A percentile compares a stretch with the other conserved stretches of the same genome.
phyloP scores from a whole-genome alignment of 1,140 invertebrate species.

The Caerostris extrusa region DNA sequence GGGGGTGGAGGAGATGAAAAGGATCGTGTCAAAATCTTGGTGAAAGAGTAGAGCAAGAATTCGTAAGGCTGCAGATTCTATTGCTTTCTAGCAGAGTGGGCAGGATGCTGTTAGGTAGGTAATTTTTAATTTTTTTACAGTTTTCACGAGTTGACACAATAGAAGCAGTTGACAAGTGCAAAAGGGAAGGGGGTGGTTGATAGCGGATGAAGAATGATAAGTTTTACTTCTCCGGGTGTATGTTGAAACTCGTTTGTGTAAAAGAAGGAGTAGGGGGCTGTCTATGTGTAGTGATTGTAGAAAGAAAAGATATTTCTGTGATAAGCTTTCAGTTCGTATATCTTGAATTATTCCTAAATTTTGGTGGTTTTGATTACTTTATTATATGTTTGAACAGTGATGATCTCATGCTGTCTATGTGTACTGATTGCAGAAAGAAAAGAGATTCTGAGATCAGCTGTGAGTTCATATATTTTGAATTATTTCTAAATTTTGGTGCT shows the following conservation, averaged over 20 bases:
- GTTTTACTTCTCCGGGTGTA: conserved; percentile 43
- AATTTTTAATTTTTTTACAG: conserved; percentile 57
- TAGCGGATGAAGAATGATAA: conserved; percentile 59
- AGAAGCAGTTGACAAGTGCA: conserved; percentile 25
- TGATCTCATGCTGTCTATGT: neutral
- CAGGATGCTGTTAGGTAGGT: conserved; percentile 44
- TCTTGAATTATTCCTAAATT: too few species aligned
- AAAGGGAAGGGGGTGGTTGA: neutral
- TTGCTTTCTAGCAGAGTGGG: neutral
- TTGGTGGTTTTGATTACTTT: too few species aligned
- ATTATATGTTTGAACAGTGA: too few species aligned
- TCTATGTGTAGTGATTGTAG: neutral
- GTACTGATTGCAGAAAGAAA: neutral
- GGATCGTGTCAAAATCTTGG: conserved; percentile 44
- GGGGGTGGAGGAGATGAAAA: conserved; percentile 9
- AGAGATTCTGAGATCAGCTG: too few species aligned
- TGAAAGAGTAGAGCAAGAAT: conserved; percentile 3
- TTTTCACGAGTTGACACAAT: conserved; percentile 48
- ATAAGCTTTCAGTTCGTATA: too few species aligned
- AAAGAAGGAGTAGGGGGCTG: neutral
- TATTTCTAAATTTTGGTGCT: too few species aligned
- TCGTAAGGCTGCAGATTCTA: neutral
- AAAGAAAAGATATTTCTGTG: neutral
- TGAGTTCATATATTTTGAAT: too few species aligned
- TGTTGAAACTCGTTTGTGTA: conserved; percentile 4